These are phyloP conservation scores for Thomomys bottae DNA, from an alignment of 2,113 vertebrate genomes.

Conservation along the genomic window DNA sequence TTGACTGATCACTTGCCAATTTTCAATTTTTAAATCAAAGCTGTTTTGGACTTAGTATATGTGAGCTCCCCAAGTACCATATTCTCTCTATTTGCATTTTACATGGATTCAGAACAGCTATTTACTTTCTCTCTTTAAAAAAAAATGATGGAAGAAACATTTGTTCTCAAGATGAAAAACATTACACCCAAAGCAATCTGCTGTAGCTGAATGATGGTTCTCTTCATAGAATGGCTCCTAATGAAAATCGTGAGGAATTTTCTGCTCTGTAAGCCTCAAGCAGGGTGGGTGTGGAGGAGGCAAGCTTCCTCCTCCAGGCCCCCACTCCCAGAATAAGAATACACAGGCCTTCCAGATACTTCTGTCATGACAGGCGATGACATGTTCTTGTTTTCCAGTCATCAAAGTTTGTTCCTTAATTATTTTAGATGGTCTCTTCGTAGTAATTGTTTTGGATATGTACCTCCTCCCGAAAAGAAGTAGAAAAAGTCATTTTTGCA, in stretches of 20 bases:
- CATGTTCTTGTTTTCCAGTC: slow-evolving; percentile 35
- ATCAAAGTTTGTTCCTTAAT: slow-evolving; percentile 44
- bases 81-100: slow-evolving; percentile 78
- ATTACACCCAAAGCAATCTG: slow-evolving; percentile 75
- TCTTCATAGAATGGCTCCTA: slow-evolving; percentile 62
- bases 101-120: slow-evolving; percentile 68
- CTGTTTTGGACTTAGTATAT: slow-evolving; percentile 77
- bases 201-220: slow-evolving; percentile 63
- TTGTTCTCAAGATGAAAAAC: slow-evolving; percentile 78
- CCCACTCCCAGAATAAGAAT: background rate
- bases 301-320: background rate
- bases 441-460: background rate
- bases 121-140: slow-evolving; percentile 59
- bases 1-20: slow-evolving; percentile 81
- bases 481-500: background rate
- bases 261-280: slow-evolving; percentile 49
- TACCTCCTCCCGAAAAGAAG: background rate
- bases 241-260: slow-evolving; percentile 60
- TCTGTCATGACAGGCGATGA: background rate
- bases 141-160: slow-evolving; percentile 75
- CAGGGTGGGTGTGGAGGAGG: background rate
- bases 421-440: background rate
- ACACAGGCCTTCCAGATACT: slow-evolving; percentile 17
- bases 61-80: slow-evolving; percentile 74
- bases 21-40: slow-evolving; percentile 81